Base-by-base conservation (phyloP, 1,140 invertebrate genomes). In the Bombus vancouverensis region DNA sequence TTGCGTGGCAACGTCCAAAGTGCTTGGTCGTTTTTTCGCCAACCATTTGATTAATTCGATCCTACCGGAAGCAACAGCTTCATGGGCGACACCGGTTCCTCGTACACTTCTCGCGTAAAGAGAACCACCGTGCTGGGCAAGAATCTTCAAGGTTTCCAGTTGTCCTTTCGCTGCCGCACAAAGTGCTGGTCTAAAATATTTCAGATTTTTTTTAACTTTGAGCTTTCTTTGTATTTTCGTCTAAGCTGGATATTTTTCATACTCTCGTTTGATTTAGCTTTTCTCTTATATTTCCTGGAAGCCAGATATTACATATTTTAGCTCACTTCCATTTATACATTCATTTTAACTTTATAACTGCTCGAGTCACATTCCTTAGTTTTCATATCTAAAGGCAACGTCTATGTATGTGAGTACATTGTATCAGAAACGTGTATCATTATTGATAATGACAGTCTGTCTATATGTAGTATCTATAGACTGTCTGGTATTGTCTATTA, bases 151-250 rank as follows among this genome's bases (percentile, higher is more conserved):
- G 18, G 97, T 98, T 93, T 98, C 97, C 83, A 98, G 96, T 95
- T 99, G 99, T 0, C 99, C 99, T 94, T 99, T 99, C 1, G 99
- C 98, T 71, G 99, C 99, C 10, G 98, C 99, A 93, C 99, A 99
- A 89, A 98, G 96, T 1, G 96, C 97, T 66, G 97, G 96, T 42
- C 97, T 97, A 74, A 85, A 85, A 89, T 32, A 42, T 76, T 34
- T 53, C 3, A 13, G 2, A 25, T 57, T 25, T 53, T 62, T 9
- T 39, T 22, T 6, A 76, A 12, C 62, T 32, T 77, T 4, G 34
- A 65, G 5, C 13, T 22, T 4, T 68, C 32, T 25, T 34, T 15
- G 15, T 18, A 66, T 34, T 32, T 66, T 32, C 13, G 62, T 66
- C 10, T 10, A 62, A n/a, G 2, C 18, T 62, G 59, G 3, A 62